Evolutionary conservation across 1,140 invertebrate genomes (phyloP), one percentile per base, ranked within the genome.

Genomic region (Kradibia gibbosae): DNA sequence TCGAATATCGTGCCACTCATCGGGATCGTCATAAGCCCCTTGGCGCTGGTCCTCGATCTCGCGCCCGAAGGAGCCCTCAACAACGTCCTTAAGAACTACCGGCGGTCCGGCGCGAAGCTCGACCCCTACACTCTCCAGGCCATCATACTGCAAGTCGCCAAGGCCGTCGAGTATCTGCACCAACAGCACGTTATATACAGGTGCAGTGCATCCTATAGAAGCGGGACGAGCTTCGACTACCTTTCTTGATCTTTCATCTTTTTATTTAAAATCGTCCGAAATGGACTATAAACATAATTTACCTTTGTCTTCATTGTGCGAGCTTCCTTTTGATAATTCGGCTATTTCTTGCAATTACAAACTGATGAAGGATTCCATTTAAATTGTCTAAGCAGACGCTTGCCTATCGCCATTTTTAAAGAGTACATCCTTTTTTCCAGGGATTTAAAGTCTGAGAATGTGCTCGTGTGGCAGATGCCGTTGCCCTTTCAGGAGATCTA

Each of bases 381-480:
- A n/a, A n/a, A n/a, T n/a, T n/a, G n/a, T n/a, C n/a, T n/a, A n/a
- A n/a, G n/a, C n/a, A n/a, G n/a, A n/a, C n/a, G n/a, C n/a, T n/a
- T 55, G 10, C 25, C 17, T 13, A 8, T 31, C 55, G 55, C 2
- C 25, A 28, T n/a, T n/a, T n/a, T n/a, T 60, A 28, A 60, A 28
- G 22, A 7, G 53, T 25, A 60, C 22, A 0, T 45, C 42, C 5
- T 0, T 34, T 11, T 15, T 53, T 36, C 1, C 39, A 81, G 82
- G 25, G 99, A 99, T 91, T 92, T 99, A 0, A 99, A 99, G 92
- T 97, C 98, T 0, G 98, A 99, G 89, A 99, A 99, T 92, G 97
- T 99, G 67, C 89, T 99, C 1, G 98, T 99, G 11, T 99, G 98
- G 98, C 94, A 96, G 79, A 94, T 99, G 90, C 98, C 98, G 0